Percentiles rank a stretch among this genome's conserved stretches.
Evolutionary conservation across 1,140 invertebrate genomes (phyloP).

Genomic region (Elymnias hypermnestra): DNA sequence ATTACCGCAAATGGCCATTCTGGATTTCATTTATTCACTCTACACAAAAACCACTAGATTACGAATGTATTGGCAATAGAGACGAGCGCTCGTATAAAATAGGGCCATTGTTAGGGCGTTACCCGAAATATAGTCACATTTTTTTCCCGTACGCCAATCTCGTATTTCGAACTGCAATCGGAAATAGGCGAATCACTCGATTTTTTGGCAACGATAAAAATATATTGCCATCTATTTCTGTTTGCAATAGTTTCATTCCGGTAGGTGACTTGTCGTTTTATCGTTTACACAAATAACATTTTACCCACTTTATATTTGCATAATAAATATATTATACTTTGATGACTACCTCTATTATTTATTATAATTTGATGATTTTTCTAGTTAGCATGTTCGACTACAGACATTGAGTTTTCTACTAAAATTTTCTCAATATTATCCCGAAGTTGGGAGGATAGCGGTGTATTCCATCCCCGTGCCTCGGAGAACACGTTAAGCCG

Average conservation of each 20-base stretch:
- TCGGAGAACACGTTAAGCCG: no score
- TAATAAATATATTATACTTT: no score
- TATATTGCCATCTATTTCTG: constrained; percentile 9
- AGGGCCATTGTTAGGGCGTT: constrained; percentile 18
- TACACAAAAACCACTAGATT: constrained; percentile 9
- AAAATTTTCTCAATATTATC: no score
- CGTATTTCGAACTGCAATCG: constrained; percentile 18
- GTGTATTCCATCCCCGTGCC: no score
- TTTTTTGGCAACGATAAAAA: constrained; percentile 18
- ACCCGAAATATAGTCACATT: constrained; percentile 18
- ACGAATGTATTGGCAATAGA: constrained; percentile 11
- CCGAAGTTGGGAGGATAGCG: no score
- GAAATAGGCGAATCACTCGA: constrained; percentile 14
- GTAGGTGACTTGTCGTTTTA: background rate
- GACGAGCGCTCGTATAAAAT: constrained; percentile 11
- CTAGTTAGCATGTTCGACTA: no score
- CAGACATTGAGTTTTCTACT: no score
- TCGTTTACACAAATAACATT: background rate
- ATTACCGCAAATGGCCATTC: no score
- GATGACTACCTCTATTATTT: no score
- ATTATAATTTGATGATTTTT: no score
- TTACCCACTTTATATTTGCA: background rate
- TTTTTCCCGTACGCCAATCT: constrained; percentile 19
- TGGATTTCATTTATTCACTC: constrained; percentile 12
- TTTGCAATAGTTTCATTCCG: constrained; percentile 3